phyloP scores from a whole-genome alignment of 2,113 vertebrate species.

The Lophochroa leadbeateri region DNA sequence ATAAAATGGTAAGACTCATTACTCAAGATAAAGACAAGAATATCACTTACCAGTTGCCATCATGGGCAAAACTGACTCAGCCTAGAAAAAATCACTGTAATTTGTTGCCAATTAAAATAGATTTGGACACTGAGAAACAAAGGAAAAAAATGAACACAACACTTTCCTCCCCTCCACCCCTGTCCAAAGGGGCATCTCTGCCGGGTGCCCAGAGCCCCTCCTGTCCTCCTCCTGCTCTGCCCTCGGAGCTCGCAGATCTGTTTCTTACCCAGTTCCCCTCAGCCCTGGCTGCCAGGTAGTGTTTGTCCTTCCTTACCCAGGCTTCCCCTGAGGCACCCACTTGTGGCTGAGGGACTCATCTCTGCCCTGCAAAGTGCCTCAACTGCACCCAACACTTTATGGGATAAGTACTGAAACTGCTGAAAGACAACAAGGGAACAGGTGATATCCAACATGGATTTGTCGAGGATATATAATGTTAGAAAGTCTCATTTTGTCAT shows the following conservation, averaged over 20 bases:
- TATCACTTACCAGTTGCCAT: neutral
- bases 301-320: neutral
- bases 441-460: neutral
- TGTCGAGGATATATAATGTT: neutral
- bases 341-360: accelerated
- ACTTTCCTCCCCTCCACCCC: accelerated
- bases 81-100: neutral
- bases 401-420: neutral
- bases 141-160: neutral
- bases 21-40: neutral
- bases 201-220: accelerated
- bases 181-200: neutral
- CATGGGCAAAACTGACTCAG: neutral
- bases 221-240: neutral
- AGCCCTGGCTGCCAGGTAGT: neutral
- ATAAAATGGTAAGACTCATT: neutral
- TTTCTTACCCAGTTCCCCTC: neutral
- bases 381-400: neutral
- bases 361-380: accelerated
- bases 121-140: neutral
- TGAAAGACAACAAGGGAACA: neutral
- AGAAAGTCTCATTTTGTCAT: neutral
- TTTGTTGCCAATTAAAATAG: neutral
- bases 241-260: neutral
- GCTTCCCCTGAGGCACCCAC: accelerated